phyloP scores from a whole-genome alignment of 2,113 vertebrate genomes.

The Rhea pennata region DNA sequence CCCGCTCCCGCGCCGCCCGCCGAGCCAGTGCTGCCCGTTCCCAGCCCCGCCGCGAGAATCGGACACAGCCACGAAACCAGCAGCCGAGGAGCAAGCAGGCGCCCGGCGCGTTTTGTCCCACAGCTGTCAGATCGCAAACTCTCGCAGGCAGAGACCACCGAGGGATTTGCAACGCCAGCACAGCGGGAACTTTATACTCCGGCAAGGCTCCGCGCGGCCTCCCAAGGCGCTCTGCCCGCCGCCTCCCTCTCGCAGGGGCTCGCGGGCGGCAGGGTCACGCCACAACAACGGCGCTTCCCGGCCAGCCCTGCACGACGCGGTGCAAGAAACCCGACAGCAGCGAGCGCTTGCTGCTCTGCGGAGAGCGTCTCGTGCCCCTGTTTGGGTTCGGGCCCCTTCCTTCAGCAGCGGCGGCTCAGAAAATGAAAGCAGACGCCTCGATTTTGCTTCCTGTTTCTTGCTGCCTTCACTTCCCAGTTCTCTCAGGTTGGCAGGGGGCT shows the following conservation, averaged over 20 bases:
- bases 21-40: neutral
- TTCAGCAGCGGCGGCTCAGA: neutral
- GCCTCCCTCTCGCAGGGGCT: neutral
- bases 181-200: neutral
- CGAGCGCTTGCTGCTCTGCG: neutral
- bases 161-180: neutral
- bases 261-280: rapidly evolving
- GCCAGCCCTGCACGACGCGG: neutral
- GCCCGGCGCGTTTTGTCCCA: neutral
- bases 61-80: neutral
- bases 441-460: neutral
- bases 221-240: neutral
- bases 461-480: neutral
- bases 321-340: rapidly evolving
- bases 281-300: rapidly evolving
- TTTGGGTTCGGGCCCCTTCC: neutral
- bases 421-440: neutral
- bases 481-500: neutral
- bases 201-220: neutral
- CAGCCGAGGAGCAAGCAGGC: neutral
- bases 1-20: neutral
- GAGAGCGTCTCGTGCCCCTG: neutral
- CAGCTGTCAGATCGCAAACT: neutral
- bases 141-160: rapidly evolving
- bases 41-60: neutral